Evolutionary conservation across 2,888 invertebrate species (phyloP).

Genomic region (Iphiclides podalirius): DNA sequence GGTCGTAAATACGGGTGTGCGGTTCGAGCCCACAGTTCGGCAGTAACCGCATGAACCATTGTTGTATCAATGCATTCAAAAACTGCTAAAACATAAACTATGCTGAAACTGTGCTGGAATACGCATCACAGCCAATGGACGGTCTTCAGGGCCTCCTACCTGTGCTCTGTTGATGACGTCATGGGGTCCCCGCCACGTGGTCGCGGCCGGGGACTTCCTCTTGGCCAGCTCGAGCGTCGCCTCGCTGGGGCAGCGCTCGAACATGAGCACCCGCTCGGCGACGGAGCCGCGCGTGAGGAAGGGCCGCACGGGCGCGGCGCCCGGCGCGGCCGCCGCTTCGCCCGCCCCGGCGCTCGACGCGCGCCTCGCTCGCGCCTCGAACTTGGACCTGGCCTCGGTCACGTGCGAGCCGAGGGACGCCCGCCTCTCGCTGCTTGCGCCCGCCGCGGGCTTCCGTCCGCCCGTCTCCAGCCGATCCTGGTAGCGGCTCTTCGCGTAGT

Average conservation of each 20-base stretch:
- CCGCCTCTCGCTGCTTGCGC: conserved; percentile 65
- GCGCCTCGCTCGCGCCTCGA: conserved; percentile 73
- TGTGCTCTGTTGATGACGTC: conserved; percentile 78
- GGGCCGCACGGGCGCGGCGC: conserved; percentile 85
- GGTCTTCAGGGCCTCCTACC: no score
- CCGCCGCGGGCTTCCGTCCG: conserved; percentile 66
- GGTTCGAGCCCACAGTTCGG: no score
- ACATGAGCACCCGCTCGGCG: conserved; percentile 93
- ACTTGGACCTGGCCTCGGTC: conserved; percentile 73
- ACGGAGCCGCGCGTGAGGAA: conserved; percentile 94
- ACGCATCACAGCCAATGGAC: no score
- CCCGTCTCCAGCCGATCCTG: conserved; percentile 79
- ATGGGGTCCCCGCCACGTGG: conserved; percentile 79
- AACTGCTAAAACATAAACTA: background rate
- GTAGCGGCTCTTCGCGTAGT: conserved; percentile 84
- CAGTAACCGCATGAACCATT: no score
- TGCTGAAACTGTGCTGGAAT: no score
- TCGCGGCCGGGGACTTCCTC: conserved; percentile 77
- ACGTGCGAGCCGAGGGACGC: conserved; percentile 73
- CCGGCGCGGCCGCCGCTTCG: conserved; percentile 54
- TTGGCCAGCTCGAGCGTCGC: conserved; percentile 83
- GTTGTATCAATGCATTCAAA: no score
- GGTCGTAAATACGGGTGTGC: no score
- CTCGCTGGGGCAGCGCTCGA: conserved; percentile 93
- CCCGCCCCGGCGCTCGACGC: conserved; percentile 68